Evolutionary conservation across 2,113 vertebrate genomes (phyloP).

Genomic region (Engystomops pustulosus): DNA sequence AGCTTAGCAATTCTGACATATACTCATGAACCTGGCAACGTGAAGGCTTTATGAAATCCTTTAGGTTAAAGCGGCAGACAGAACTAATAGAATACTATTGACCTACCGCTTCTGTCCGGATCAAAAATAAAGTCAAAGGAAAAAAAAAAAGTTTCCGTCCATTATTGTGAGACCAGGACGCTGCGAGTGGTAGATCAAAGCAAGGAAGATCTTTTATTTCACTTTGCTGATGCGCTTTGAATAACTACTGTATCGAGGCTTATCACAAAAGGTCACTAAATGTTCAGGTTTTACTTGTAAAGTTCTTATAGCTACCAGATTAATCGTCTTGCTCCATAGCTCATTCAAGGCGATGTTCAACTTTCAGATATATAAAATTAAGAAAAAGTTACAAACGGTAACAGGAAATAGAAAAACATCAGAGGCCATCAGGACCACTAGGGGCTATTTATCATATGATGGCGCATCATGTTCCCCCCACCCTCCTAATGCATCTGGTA

Average conservation of each 20-base stretch:
- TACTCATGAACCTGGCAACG: neutral
- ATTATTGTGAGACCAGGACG: slow-evolving; percentile 19
- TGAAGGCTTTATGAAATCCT: slow-evolving; percentile 30
- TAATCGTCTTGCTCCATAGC: neutral
- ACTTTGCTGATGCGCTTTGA: slow-evolving; percentile 5
- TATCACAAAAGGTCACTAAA: slow-evolving; percentile 2
- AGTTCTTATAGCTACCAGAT: neutral
- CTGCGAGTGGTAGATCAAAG: slow-evolving; percentile 18
- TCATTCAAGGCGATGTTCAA: neutral
- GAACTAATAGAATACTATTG: slow-evolving; percentile 28
- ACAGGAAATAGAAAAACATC: no score
- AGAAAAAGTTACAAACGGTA: no score
- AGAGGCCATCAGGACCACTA: no score
- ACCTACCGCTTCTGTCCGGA: slow-evolving; percentile 34
- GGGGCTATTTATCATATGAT: no score
- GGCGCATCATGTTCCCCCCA: no score
- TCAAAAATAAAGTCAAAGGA: slow-evolving; percentile 49
- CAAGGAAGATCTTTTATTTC: neutral
- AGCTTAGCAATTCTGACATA: slow-evolving; percentile 35
- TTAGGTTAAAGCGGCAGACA: slow-evolving; percentile 19
- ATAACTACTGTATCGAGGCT: slow-evolving; percentile 11
- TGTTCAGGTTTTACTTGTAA: slow-evolving; percentile 11
- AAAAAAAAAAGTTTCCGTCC: slow-evolving; percentile 11
- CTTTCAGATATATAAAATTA: neutral
- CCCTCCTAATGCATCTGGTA: no score